A percentile compares a stretch with the other conserved stretches of the same genome.
Evolutionary conservation across 1,140 invertebrate species (phyloP).

Genomic region (Solenopsis fugax): DNA sequence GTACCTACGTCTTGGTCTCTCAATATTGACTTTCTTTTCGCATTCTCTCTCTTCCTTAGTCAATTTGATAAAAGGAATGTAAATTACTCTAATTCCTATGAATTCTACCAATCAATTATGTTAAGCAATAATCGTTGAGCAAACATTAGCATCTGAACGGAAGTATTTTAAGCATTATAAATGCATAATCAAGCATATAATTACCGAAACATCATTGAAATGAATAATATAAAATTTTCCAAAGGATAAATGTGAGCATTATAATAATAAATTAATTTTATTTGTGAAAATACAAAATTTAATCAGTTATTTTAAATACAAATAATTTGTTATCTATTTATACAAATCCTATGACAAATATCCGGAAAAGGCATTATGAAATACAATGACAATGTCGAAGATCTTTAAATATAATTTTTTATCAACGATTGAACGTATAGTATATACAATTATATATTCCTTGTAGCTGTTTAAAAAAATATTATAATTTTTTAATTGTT

Average conservation of each 20-base stretch:
- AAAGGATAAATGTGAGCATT: background rate
- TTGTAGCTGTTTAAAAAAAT: no score
- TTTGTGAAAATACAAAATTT: background rate
- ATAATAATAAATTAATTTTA: constrained; percentile 1
- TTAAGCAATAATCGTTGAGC: background rate
- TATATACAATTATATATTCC: no score
- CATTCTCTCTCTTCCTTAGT: background rate
- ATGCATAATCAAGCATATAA: background rate
- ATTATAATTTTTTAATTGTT: no score
- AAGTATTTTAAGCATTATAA: constrained; percentile 1
- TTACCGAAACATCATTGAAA: background rate
- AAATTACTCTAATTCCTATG: background rate
- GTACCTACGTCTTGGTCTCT: background rate
- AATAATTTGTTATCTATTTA: background rate
- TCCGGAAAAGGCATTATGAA: no score
- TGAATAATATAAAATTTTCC: background rate
- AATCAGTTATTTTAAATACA: background rate
- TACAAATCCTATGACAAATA: no score
- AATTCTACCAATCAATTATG: background rate
- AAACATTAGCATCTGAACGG: background rate
- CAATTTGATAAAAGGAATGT: background rate
- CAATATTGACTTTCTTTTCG: constrained; percentile 7
- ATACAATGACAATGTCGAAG: no score
- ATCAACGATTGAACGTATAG: no score
- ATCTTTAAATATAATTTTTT: no score